phyloP scores from a whole-genome alignment of 2,888 invertebrate genomes.

The Biston betularia region DNA sequence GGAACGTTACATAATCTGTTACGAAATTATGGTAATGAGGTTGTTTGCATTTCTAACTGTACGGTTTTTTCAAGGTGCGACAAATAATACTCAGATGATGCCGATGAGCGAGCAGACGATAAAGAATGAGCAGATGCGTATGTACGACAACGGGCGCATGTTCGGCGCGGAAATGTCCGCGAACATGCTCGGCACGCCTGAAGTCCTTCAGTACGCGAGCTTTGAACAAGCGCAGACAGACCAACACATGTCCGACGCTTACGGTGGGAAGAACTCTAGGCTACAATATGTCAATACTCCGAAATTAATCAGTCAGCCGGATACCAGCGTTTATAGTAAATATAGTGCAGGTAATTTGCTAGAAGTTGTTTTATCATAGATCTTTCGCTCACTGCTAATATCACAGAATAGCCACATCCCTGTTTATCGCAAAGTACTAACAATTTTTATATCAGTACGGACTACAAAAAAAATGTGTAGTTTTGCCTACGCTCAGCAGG shows the following conservation, averaged over 20 bases:
- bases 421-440: background rate
- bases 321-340: conserved; percentile 65
- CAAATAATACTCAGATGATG: conserved; percentile 77
- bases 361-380: background rate
- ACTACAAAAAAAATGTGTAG: too few species aligned
- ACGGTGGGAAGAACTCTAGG: conserved; percentile 62
- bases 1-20: conserved; percentile 17
- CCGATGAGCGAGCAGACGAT: conserved; percentile 68
- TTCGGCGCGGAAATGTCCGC: conserved; percentile 73
- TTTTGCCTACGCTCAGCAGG: too few species aligned
- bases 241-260: conserved; percentile 61
- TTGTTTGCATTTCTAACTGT: conserved; percentile 18
- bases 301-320: conserved; percentile 69
- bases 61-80: conserved; percentile 64
- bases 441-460: too few species aligned
- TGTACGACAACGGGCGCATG: conserved; percentile 72
- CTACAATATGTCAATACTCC: conserved; percentile 67
- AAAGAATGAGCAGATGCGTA: conserved; percentile 76
- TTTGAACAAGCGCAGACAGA: conserved; percentile 62
- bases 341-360: conserved; percentile 66
- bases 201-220: conserved; percentile 67
- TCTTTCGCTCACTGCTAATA: background rate
- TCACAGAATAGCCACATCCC: background rate
- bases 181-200: conserved; percentile 65
- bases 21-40: conserved; percentile 18